These are phyloP conservation scores for Archaeoteleia sp. DNA, from an alignment of 2,888 invertebrate species.

Conservation along the genomic window DNA sequence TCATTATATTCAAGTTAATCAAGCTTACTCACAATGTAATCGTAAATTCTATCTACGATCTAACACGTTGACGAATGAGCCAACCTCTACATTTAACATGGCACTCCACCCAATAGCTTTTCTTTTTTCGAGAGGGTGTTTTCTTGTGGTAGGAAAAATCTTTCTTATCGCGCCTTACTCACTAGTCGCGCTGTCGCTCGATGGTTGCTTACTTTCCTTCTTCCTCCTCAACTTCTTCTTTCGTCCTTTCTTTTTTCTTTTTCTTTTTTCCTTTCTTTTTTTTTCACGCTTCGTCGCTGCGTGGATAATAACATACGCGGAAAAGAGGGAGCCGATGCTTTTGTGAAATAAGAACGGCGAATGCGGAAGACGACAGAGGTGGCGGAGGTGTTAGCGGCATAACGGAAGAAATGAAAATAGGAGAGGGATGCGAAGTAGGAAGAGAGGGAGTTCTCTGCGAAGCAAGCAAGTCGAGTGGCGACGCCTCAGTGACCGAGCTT, in stretches of 20 bases:
- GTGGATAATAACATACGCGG: slow-evolving; percentile 47
- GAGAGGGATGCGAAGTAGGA: slow-evolving; percentile 57
- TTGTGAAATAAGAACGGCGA: slow-evolving; percentile 40
- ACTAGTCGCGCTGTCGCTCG: slow-evolving; percentile 19
- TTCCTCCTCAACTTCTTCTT: slow-evolving; percentile 5
- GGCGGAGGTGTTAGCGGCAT: slow-evolving; percentile 47
- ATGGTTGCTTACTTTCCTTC: slow-evolving; percentile 13
- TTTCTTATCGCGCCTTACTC: slow-evolving; percentile 30
- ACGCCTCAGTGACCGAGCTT: slow-evolving; percentile 72
- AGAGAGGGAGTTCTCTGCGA: slow-evolving; percentile 59
- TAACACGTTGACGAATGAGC: slow-evolving; percentile 14
- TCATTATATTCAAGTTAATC: neutral
- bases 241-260: slow-evolving; percentile 18
- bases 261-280: slow-evolving; percentile 28
- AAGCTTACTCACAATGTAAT: slow-evolving; percentile 1
- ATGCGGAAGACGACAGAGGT: slow-evolving; percentile 20
- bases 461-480: slow-evolving; percentile 67
- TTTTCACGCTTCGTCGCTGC: slow-evolving; percentile 40
- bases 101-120: neutral
- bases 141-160: slow-evolving; percentile 33
- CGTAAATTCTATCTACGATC: slow-evolving; percentile 22
- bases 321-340: slow-evolving; percentile 28
- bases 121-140: slow-evolving; percentile 21
- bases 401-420: slow-evolving; percentile 62
- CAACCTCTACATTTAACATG: slow-evolving; percentile 25